Evolutionary conservation across 2,797 vertebrate genomes (phyloP).

Genomic region (Enteromius radiatus): DNA sequence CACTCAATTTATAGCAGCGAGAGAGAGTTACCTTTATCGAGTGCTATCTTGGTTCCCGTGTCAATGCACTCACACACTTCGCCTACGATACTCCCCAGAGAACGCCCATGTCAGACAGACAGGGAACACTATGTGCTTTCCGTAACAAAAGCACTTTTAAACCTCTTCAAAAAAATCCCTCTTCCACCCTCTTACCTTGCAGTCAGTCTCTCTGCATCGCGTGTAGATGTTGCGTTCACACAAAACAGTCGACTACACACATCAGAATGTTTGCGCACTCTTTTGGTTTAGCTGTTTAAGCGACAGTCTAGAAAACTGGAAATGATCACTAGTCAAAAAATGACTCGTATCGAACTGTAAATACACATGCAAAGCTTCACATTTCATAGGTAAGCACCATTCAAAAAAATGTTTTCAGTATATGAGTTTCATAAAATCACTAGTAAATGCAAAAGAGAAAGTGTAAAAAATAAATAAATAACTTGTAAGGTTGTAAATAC

Average conservation of each 20-base stretch:
- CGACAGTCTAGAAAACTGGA: not conserved
- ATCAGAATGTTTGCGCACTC: not conserved
- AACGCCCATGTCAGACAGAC: constrained; percentile 16
- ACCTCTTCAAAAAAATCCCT: constrained; percentile 28
- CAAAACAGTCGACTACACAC: not conserved
- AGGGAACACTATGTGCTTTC: constrained; percentile 5
- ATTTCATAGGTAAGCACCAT: too few relatives aligned
- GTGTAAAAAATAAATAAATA: too few relatives aligned
- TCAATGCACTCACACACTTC: constrained; percentile 23
- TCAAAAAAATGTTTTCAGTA: too few relatives aligned
- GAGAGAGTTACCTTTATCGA: constrained; percentile 2
- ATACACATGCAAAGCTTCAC: not conserved
- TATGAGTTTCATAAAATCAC: not conserved
- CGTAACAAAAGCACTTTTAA: constrained; percentile 9
- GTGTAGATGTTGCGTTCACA: not conserved
- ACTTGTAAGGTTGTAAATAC: not conserved
- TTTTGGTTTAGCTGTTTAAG: constrained; percentile 2
- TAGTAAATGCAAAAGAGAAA: not conserved
- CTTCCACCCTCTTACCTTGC: not conserved
- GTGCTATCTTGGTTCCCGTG: constrained; percentile 14
- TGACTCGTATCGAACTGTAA: not conserved
- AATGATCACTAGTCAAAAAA: not conserved
- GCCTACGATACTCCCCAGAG: constrained; percentile 6
- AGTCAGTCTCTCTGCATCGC: not conserved
- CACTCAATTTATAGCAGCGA: constrained; percentile 9